These are phyloP conservation scores for Rhabdornis inornatus DNA, from an alignment of 2,113 vertebrate species.

Conservation along the genomic window DNA sequence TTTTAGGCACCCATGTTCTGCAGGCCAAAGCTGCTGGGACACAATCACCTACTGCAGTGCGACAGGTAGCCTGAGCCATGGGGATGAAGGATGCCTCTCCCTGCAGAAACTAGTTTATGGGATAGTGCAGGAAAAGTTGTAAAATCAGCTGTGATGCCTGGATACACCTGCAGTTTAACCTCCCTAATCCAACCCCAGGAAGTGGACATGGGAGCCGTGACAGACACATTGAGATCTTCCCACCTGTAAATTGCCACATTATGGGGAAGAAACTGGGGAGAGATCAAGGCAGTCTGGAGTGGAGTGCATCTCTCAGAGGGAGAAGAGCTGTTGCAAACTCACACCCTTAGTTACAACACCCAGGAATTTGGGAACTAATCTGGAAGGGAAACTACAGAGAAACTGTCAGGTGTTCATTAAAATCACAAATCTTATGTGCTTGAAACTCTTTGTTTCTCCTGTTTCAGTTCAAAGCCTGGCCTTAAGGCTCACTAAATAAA, in stretches of 20 bases:
- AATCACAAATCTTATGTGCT: background rate
- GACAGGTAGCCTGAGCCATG: rapidly evolving
- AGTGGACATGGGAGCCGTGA: background rate
- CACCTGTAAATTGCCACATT: background rate
- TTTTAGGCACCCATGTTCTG: background rate
- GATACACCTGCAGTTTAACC: background rate
- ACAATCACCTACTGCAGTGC: background rate
- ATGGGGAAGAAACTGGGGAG: background rate
- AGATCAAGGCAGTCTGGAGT: rapidly evolving
- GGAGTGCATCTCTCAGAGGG: background rate
- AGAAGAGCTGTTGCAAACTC: background rate
- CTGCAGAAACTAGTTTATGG: background rate
- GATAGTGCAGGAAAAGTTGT: background rate
- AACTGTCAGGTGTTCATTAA: background rate
- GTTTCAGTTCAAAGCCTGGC: background rate
- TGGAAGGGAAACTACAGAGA: background rate
- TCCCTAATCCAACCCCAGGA: background rate
- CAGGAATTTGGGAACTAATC: background rate
- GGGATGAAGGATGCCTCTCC: background rate
- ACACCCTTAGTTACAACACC: background rate
- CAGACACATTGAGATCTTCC: background rate
- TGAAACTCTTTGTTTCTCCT: background rate
- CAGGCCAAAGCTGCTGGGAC: background rate
- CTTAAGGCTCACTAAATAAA: background rate
- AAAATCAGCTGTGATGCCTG: background rate